A percentile compares a stretch with the other conserved stretches of the same genome.
These are phyloP conservation scores for Microplitis manilae DNA, from an alignment of 2,888 invertebrate species.

Conservation along the genomic window DNA sequence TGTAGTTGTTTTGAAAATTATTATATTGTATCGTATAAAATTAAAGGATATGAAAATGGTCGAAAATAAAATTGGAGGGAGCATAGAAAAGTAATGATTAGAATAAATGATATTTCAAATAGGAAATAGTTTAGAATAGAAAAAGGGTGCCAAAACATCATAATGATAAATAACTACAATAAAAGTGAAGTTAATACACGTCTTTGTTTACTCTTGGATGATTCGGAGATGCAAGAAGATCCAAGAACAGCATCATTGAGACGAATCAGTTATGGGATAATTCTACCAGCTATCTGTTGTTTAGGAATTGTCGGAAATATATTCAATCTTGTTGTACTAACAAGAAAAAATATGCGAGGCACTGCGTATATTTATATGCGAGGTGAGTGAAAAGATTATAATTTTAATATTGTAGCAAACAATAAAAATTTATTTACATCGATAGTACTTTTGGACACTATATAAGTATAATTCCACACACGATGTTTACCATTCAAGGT, in stretches of 20 bases:
- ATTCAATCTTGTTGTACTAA: constrained; percentile 84
- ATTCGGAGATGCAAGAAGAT: constrained; percentile 73
- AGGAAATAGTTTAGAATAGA: not conserved
- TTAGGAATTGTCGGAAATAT: constrained; percentile 85
- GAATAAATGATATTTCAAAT: constrained; percentile 9
- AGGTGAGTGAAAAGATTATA: constrained; percentile 73
- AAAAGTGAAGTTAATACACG: constrained; percentile 50
- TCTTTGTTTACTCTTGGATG: constrained; percentile 56
- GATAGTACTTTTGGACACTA: too few relatives aligned
- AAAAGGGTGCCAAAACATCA: constrained; percentile 16
- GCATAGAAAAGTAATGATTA: not conserved
- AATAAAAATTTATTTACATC: not conserved
- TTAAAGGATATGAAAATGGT: too few relatives aligned
- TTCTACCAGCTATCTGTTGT: constrained; percentile 80
- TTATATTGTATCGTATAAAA: too few relatives aligned
- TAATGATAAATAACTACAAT: constrained; percentile 52
- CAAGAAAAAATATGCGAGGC: constrained; percentile 83
- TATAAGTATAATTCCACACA: too few relatives aligned
- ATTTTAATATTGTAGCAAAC: not conserved
- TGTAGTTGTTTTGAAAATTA: too few relatives aligned
- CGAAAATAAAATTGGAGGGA: not conserved
- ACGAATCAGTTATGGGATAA: constrained; percentile 78
- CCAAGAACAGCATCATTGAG: constrained; percentile 76
- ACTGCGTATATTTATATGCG: constrained; percentile 87
- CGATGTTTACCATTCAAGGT: too few relatives aligned